Base-by-base conservation (phyloP, 2,113 vertebrate genomes). In the Cairina moschata region DNA sequence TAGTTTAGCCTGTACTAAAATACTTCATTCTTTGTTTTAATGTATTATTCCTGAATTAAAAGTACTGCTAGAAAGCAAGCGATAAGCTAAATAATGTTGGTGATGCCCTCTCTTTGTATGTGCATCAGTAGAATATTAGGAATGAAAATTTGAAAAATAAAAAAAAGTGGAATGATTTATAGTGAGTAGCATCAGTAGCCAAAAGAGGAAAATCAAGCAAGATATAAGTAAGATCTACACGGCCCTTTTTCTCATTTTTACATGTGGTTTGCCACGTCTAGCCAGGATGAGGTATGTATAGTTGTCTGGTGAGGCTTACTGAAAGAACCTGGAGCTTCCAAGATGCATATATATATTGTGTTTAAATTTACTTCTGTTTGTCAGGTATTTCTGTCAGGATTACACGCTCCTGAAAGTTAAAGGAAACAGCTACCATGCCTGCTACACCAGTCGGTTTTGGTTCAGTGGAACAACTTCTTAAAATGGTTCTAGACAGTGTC, bases 311-410 rank as follows among this genome's bases (percentile, higher is more conserved):
- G 60, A 31, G 38, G 20, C 7, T 90, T 44, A 21, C 28, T 69
- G 67, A 44, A 65, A 62, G 18, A 80, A 17, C 11, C 1, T 28
- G 16, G 28, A 36, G 9, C 79, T 90, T 79, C 34, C 28, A 40
- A 31, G 25, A 8, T 2, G 0, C 5, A 66, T 25, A 62, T 55
- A 4, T 25, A 7, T 66, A 2, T 32, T 44, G 8, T 36, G 3
- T 52, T 3, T 28, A 65, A 50, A 21, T 71, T 86, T 55, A 36
- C 4, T 3, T 7, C 10, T 85, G 17, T 38, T 32, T 44, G 17
- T 59, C 73, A 29, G 4, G 6, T 65, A 7, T 68, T 74, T 5
- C 5, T 42, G 11, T 36, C 48, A 58, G 59, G 29, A 36, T 20
- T 66, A 29, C 9, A 4, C 1, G 12, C 11, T 80, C 25, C 21